phyloP scores from a whole-genome alignment of 2,888 invertebrate genomes.

The Empis stercorea region DNA sequence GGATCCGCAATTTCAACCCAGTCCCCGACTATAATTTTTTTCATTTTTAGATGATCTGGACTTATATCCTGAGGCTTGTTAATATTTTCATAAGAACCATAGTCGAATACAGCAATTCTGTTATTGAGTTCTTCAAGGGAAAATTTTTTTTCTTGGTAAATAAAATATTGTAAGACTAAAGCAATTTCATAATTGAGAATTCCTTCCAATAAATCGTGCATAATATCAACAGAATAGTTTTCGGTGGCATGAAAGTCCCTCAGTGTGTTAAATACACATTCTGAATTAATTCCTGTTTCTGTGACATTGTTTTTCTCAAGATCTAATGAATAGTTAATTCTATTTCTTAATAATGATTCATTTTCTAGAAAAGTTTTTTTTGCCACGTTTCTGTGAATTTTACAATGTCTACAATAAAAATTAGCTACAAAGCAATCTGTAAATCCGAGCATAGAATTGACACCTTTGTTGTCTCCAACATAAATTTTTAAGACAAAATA shows the following conservation, averaged over 20 bases:
- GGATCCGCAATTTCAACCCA: neutral
- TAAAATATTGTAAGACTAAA: neutral
- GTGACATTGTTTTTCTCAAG: neutral
- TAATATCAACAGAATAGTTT: constrained; percentile 2
- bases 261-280: neutral
- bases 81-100: constrained; percentile 2
- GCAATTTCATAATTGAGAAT: neutral
- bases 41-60: constrained; percentile 1
- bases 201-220: constrained; percentile 3
- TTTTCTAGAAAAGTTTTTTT: constrained; percentile 3
- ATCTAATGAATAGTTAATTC: neutral
- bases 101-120: constrained; percentile 4
- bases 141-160: neutral
- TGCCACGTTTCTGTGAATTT: neutral
- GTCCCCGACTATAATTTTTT: constrained; percentile 1
- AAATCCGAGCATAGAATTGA: constrained; percentile 5
- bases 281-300: neutral
- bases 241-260: neutral
- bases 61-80: constrained; percentile 4
- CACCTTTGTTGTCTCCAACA: constrained; percentile 5
- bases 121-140: constrained; percentile 6
- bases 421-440: constrained; percentile 4
- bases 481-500: constrained; percentile 1
- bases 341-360: neutral
- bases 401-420: constrained; percentile 4